A percentile compares a stretch with the other conserved stretches of the same genome.
Conservation (phyloP, 2,113 vertebrate genomes). For the Amphiprion ocellaris region DNA sequence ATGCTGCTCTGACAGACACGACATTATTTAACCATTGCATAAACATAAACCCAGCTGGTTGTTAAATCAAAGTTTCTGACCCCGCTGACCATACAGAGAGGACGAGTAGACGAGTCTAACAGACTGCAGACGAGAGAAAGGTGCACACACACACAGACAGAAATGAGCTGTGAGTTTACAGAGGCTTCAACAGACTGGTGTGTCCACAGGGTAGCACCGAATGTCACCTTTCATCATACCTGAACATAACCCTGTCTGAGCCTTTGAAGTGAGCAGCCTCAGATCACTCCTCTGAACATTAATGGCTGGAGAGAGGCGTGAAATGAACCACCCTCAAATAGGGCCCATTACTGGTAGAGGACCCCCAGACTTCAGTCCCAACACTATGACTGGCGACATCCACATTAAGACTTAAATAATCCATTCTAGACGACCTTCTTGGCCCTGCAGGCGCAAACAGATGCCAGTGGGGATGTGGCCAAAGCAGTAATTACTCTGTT, state of each 20-base stretch:
- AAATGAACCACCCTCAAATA: slow-evolving; percentile 73
- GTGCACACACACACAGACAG: neutral
- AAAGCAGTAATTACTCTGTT: slow-evolving; percentile 48
- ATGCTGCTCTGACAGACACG: slow-evolving; percentile 10
- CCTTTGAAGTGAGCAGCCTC: slow-evolving; percentile 76
- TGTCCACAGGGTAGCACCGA: slow-evolving; percentile 60
- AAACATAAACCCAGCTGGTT: slow-evolving; percentile 50
- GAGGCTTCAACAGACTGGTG: slow-evolving; percentile 41
- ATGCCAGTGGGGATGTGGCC: slow-evolving; percentile 28
- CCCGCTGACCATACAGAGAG: neutral
- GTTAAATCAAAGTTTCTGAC: slow-evolving; percentile 40
- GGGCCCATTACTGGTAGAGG: slow-evolving; percentile 65
- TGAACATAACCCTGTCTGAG: slow-evolving; percentile 50
- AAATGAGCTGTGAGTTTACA: slow-evolving; percentile 36
- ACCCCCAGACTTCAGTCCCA: slow-evolving; percentile 45
- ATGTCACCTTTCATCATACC: slow-evolving; percentile 75
- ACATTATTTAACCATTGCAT: slow-evolving; percentile 25
- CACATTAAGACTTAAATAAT: slow-evolving; percentile 65
- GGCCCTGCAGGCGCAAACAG: slow-evolving; percentile 29
- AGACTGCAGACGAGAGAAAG: slow-evolving; percentile 19
- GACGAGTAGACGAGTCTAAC: slow-evolving; percentile 26
- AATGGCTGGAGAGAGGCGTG: slow-evolving; percentile 69
- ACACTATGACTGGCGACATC: slow-evolving; percentile 38
- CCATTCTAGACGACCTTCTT: slow-evolving; percentile 42
- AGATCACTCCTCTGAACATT: slow-evolving; percentile 70